These are phyloP conservation scores for Athene cunicularia DNA, from an alignment of 2,113 vertebrate genomes.

Conservation along the genomic window DNA sequence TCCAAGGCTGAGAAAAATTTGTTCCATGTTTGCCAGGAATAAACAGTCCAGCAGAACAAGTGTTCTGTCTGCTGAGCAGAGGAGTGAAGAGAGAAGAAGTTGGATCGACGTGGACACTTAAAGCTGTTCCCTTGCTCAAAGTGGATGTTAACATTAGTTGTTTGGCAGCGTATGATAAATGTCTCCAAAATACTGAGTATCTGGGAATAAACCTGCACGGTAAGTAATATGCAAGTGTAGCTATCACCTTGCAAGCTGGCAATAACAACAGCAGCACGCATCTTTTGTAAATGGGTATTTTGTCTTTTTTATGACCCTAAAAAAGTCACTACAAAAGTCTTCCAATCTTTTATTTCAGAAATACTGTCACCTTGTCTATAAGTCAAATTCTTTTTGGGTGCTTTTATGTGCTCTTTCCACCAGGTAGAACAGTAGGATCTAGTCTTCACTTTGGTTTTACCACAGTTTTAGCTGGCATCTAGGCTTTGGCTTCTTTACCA, in stretches of 20 bases:
- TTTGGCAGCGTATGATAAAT: background rate
- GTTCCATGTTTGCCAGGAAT: background rate
- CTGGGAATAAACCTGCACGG: slow-evolving; percentile 2
- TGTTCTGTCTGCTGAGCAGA: background rate
- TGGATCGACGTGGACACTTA: background rate
- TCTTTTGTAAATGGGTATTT: slow-evolving; percentile 12
- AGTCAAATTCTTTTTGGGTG: background rate
- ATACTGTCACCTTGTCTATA: slow-evolving; percentile 1
- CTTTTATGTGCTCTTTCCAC: background rate
- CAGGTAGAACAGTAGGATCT: background rate
- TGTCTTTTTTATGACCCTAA: slow-evolving; percentile 16
- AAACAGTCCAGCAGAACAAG: slow-evolving; percentile 29
- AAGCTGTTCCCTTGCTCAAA: slow-evolving; percentile 34
- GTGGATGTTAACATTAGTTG: background rate
- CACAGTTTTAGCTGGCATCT: background rate
- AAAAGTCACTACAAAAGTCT: background rate
- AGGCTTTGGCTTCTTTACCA: background rate
- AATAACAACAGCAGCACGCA: background rate
- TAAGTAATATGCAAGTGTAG: slow-evolving; percentile 13
- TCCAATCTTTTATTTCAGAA: slow-evolving; percentile 37
- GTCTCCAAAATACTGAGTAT: background rate
- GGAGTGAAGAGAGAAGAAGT: slow-evolving; percentile 9
- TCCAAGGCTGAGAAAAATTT: slow-evolving; percentile 27
- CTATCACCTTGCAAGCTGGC: background rate
- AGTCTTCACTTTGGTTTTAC: background rate